A percentile compares a stretch with the other conserved stretches of the same genome.
These are phyloP conservation scores for Chymomyza costata DNA, from an alignment of 1,140 invertebrate species.

Conservation along the genomic window DNA sequence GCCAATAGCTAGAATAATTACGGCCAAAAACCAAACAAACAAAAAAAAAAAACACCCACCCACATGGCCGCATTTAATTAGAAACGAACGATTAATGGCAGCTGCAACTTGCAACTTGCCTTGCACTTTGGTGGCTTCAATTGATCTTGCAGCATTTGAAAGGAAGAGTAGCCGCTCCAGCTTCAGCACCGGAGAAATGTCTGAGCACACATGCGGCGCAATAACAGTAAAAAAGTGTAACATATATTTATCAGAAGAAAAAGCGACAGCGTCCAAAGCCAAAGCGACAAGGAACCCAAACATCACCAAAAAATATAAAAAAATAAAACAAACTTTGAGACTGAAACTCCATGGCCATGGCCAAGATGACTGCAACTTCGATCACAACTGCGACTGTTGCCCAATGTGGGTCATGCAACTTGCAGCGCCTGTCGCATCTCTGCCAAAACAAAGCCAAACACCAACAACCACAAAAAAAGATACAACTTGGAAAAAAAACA, in stretches of 20 bases:
- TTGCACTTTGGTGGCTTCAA: no score
- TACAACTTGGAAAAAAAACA: no score
- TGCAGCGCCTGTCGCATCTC: conserved; percentile 40
- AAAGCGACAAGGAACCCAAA: no score
- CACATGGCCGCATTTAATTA: conserved; percentile 46
- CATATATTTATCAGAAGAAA: conserved; percentile 46
- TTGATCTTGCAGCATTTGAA: conserved; percentile 24
- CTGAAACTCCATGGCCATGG: no score
- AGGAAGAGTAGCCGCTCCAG: conserved; percentile 34
- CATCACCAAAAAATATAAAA: conserved; percentile 3
- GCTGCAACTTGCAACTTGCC: no score
- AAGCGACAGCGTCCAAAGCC: conserved; percentile 30
- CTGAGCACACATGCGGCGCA: conserved; percentile 39
- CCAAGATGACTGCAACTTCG: no score
- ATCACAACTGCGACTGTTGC: no score
- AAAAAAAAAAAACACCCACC: no score
- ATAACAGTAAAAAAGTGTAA: conserved; percentile 47
- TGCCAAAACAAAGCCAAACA: conserved; percentile 40
- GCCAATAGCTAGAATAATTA: conserved; percentile 45
- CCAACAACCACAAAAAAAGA: conserved; percentile 4
- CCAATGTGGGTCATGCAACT: conserved; percentile 34
- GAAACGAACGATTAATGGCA: conserved; percentile 40
- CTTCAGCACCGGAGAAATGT: conserved; percentile 28
- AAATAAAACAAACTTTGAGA: no score
- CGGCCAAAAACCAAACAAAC: no score